Evolutionary conservation across 2,113 vertebrate genomes (phyloP).

Genomic region (Gymnorhina tibicen): DNA sequence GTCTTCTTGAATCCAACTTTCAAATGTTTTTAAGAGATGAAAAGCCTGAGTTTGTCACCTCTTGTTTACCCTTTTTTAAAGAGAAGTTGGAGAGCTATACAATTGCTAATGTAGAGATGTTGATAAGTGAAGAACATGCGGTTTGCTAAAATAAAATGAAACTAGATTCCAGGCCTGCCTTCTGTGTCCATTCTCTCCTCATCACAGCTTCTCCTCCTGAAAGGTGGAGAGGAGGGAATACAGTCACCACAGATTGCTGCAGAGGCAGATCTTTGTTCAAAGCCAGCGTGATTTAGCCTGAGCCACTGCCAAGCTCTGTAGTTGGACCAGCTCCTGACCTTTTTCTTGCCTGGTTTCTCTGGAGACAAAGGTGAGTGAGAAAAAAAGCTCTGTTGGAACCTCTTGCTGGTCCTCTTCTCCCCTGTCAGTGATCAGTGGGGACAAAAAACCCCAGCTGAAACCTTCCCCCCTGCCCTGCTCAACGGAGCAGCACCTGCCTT

Average conservation of each 20-base stretch:
- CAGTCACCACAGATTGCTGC: not conserved
- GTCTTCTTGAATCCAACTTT: conserved; percentile 58
- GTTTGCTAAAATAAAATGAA: conserved; percentile 76
- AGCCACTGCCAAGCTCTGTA: not conserved
- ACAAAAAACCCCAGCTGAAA: not conserved
- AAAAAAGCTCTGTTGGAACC: not conserved
- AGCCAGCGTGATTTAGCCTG: not conserved
- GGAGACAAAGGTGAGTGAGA: not conserved
- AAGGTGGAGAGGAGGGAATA: not conserved
- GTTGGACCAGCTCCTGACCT: not conserved
- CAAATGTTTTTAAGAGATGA: conserved; percentile 65
- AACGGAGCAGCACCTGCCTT: not conserved
- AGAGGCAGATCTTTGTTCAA: not conserved
- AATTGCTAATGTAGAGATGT: conserved; percentile 69
- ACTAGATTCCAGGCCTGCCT: conserved; percentile 64
- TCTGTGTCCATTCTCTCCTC: not conserved
- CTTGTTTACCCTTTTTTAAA: conserved; percentile 71
- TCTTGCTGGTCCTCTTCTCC: not conserved
- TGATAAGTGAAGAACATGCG: conserved; percentile 61
- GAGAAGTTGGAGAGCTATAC: conserved; percentile 67
- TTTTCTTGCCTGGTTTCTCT: not conserved
- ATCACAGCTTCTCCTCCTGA: not conserved
- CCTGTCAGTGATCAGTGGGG: not conserved
- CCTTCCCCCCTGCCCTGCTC: not conserved
- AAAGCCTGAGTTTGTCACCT: conserved; percentile 66